Evolutionary conservation across 1,140 invertebrate species (phyloP), one percentile per base, ranked within the genome.

Genomic region (Drosophila sucinea): DNA sequence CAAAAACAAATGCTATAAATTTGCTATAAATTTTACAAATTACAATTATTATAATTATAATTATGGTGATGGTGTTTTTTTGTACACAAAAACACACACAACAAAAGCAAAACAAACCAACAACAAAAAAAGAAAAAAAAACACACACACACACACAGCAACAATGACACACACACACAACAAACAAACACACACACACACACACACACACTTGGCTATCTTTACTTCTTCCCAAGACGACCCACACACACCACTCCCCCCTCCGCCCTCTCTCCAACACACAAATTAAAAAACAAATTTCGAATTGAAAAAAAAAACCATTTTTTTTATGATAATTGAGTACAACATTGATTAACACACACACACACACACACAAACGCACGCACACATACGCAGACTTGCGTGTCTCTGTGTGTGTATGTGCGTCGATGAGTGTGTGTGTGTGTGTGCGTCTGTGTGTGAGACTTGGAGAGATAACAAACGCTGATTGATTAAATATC

Each of bases 161-260:
- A 60, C 25, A 60, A 38, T 51, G 41, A 61, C 38, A 62, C 44
- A 61, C 25, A 61, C 58, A 38, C 32, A 32, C 40, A 47, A 64
- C 63, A 83, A 64, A 82, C 68, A 80, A 47, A 79, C 55, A 68
- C 32, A 77, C 44, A 73, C 11, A 64, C 60, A 68, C 47, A 73
- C 25, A 67, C 66, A 73, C 38, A 64, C n/a, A 70, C 40, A 68
- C 63, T 57, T 54, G 44, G 44, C 44, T 51, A 51, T 51, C 7
- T 51, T 51, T 51, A 51, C 44, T 25, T 51, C 44, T 51, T 10
- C 44, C 44, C 44, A 51, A 51, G 44, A 10, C 25, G 5, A 10
- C 23, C 25, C 44, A 17, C 23, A 2, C 4, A 25, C 44, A 51
- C 17, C 41, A 23, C 11, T 4, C n/a, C 41, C 23, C 6, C 7